These are phyloP conservation scores for Melipona beecheii DNA, from an alignment of 2,888 invertebrate species.

Conservation along the genomic window DNA sequence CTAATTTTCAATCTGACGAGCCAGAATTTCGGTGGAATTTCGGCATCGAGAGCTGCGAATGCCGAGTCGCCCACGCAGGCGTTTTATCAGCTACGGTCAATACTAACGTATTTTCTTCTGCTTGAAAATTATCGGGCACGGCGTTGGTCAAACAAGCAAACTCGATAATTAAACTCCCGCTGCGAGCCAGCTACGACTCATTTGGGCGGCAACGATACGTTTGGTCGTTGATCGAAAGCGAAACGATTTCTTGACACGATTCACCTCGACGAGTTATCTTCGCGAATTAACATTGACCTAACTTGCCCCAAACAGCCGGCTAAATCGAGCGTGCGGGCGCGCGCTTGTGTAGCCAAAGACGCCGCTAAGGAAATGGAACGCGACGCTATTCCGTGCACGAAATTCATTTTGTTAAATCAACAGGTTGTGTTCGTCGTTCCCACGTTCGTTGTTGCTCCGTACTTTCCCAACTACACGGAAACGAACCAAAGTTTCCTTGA, in stretches of 20 bases:
- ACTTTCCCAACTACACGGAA: neutral
- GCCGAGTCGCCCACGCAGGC: neutral
- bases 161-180: slow-evolving; percentile 4
- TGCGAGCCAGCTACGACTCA: slow-evolving; percentile 24
- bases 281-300: slow-evolving; percentile 54
- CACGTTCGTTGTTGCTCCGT: neutral
- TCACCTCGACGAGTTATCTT: slow-evolving; percentile 15
- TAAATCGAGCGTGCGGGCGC: slow-evolving; percentile 13
- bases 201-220: slow-evolving; percentile 19
- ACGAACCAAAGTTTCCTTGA: neutral
- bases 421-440: slow-evolving; percentile 37
- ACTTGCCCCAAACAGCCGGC: slow-evolving; percentile 25
- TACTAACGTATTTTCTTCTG: neutral
- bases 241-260: slow-evolving; percentile 44
- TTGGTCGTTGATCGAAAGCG: slow-evolving; percentile 23
- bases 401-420: slow-evolving; percentile 51
- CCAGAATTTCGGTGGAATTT: neutral
- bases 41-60: neutral
- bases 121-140: neutral
- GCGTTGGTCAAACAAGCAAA: neutral
- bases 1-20: neutral
- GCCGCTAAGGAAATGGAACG: slow-evolving; percentile 49
- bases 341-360: slow-evolving; percentile 39
- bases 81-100: neutral
- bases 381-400: slow-evolving; percentile 31